phyloP scores from a whole-genome alignment of 2,888 invertebrate genomes.

The Eupeodes luniger region DNA sequence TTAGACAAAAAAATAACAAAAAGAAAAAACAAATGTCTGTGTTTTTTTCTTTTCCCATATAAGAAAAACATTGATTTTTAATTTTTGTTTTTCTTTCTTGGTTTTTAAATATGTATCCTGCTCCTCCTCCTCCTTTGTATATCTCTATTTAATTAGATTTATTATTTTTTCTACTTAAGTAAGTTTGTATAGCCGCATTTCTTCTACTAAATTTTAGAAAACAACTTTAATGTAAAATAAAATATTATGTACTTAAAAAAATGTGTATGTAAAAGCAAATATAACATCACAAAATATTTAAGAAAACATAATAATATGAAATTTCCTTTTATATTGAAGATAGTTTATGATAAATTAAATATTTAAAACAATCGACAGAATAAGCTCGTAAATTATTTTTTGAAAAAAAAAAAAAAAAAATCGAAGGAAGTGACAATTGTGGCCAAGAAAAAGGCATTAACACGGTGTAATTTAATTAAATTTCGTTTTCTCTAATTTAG shows the following conservation, averaged over 20 bases:
- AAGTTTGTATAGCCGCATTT: slow-evolving; percentile 69
- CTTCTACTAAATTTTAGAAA: slow-evolving; percentile 31
- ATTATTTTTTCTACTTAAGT: slow-evolving; percentile 22
- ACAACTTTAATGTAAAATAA: slow-evolving; percentile 8
- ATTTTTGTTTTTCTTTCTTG: slow-evolving; percentile 39
- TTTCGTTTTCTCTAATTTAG: not conserved
- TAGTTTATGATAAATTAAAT: not conserved
- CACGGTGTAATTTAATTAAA: not conserved
- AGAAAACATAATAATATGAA: not conserved
- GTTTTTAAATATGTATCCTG: not conserved
- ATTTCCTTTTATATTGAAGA: slow-evolving; percentile 58
- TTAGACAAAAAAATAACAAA: not conserved
- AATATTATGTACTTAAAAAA: not conserved
- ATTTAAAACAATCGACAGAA: slow-evolving; percentile 14
- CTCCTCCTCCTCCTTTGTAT: not conserved
- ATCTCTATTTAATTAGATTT: slow-evolving; percentile 5
- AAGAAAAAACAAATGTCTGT: slow-evolving; percentile 25
- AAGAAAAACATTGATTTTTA: slow-evolving; percentile 15
- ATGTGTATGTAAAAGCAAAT: slow-evolving; percentile 9
- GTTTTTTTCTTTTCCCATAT: slow-evolving; percentile 25
- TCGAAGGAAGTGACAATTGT: slow-evolving; percentile 12
- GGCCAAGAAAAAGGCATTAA: not conserved
- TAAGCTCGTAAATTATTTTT: slow-evolving; percentile 7
- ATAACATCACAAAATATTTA: slow-evolving; percentile 13
- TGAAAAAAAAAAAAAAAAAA: not conserved